Base-by-base conservation (phyloP, 2,888 invertebrate genomes). In the Thereva nobilitata region DNA sequence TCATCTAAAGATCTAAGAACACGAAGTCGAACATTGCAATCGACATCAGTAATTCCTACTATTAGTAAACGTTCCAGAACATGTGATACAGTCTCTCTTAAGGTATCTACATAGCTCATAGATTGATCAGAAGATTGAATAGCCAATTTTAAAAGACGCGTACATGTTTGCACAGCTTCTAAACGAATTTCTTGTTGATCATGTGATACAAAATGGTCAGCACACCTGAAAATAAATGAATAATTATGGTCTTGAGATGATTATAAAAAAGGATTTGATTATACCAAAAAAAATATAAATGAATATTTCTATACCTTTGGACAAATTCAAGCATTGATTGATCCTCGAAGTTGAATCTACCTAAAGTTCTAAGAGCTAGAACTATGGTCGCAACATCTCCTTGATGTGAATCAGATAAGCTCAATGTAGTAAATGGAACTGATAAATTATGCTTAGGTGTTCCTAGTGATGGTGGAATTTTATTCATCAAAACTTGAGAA, bases 111-210 rank as follows among this genome's bases (percentile, higher is more conserved):
- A 42, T 88, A 88, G 69, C 87, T 87, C 41, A 68, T 70, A 71
- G 85, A 85, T 4, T 79, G 76, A 5, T 84, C 82, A 4, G 84
- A 84, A 68, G 83, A 82, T 68, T 86, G 84, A 37, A 95, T 87
- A 1, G 95, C 91, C 69, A 96, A 88, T 69, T 93, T 88, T 34
- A 99, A 83, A 12, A 99, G 84, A 65, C 93, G 88, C 10, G 95
- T 94, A 75, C 97, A 94, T 0, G 97, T 97, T 77, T 91, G 88
- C 0, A 99, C 98, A 9, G 98, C 94, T 82, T 98, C 97, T 70
- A 97, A 82, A 35, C 95, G 86, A 4, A 99, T 90, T 78, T 96
- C 95, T 72, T 92, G 91, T 74, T 93, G 91, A 70, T 97, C 97
- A 75, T 93, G 93, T 10, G 89, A 89, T 52, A 99, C 83, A 77